These are phyloP conservation scores for Platycheirus rosarum DNA, from an alignment of 2,888 invertebrate genomes.

Conservation along the genomic window DNA sequence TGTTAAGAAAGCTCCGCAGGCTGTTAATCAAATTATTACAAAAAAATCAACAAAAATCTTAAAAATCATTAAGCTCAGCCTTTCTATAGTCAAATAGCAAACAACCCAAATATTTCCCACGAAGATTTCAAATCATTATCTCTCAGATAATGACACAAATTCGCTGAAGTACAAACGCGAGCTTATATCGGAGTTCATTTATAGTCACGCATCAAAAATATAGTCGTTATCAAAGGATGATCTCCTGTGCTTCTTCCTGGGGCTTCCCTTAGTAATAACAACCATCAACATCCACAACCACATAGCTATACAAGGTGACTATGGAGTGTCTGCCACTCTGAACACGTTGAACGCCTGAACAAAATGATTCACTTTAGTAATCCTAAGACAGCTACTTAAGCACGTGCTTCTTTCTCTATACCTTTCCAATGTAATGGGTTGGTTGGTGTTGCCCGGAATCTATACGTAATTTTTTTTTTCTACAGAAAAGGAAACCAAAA, in stretches of 20 bases:
- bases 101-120: conserved; percentile 45
- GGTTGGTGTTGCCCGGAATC: conserved; percentile 22
- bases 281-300: conserved; percentile 2
- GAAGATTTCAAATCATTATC: conserved; percentile 59
- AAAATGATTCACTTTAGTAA: conserved; percentile 62
- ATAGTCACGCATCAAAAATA: conserved; percentile 26
- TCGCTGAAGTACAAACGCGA: conserved; percentile 24
- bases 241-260: conserved; percentile 29
- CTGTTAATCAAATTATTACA: conserved; percentile 49
- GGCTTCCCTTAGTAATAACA: neutral
- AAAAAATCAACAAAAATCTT: conserved; percentile 67
- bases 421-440: conserved; percentile 27
- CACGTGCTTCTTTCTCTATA: conserved; percentile 64
- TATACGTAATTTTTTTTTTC: neutral
- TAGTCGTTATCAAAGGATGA: conserved; percentile 44
- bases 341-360: conserved; percentile 25
- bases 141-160: conserved; percentile 59
- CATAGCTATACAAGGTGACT: neutral
- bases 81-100: neutral
- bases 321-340: conserved; percentile 31
- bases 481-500: conserved; percentile 28
- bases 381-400: conserved; percentile 74
- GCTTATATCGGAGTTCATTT: conserved; percentile 29
- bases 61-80: conserved; percentile 56
- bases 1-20: conserved; percentile 30